Conservation (phyloP, 2,797 vertebrate genomes). For the Pseudochirops cupreus region DNA sequence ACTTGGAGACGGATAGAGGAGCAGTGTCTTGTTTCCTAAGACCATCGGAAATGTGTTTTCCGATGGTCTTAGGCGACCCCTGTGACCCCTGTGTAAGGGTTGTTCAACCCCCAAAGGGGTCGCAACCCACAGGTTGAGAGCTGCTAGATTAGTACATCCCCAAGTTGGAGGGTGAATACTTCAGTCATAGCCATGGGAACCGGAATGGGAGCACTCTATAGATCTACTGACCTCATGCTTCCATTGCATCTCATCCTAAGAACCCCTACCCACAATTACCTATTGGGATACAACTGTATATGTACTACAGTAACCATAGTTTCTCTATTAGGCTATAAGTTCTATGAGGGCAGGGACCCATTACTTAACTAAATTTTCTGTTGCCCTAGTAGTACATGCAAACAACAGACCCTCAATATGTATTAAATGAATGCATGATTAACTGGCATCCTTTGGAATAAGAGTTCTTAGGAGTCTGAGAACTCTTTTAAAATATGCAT, state of each 20-base stretch:
- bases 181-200: neutral
- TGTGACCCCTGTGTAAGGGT: no score
- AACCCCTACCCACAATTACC: neutral
- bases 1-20: no score
- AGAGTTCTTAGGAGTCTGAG: no score
- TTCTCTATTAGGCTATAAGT: neutral
- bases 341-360: neutral
- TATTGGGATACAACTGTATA: neutral
- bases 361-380: no score
- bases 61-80: no score
- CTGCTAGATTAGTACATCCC: no score
- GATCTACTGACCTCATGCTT: neutral
- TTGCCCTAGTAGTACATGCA: neutral
- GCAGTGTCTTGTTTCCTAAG: no score
- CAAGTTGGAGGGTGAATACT: neutral
- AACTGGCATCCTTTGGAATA: neutral
- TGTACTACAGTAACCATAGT: neutral
- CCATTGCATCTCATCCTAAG: no score
- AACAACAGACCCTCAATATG: neutral
- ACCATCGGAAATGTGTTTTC: no score
- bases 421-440: neutral
- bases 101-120: no score
- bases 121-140: no score
- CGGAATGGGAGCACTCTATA: neutral
- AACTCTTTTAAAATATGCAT: no score